Percentiles rank a stretch among this genome's conserved stretches.
These are phyloP conservation scores for Myodes glareolus DNA, from an alignment of 2,113 vertebrate genomes.

Conservation along the genomic window DNA sequence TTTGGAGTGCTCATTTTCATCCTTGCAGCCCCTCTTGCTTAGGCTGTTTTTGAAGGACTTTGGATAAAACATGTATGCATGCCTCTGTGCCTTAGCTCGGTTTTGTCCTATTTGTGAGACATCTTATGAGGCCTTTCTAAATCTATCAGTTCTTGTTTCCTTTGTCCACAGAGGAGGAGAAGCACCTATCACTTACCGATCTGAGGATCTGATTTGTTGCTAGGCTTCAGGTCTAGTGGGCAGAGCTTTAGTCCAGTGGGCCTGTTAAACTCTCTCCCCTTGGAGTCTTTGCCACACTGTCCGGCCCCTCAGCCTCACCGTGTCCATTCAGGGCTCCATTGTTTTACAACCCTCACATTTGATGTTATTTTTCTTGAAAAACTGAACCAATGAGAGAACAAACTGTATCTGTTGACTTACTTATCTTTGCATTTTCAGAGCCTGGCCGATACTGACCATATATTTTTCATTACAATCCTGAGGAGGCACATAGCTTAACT, in stretches of 20 bases:
- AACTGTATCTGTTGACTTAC: neutral
- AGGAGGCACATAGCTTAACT: neutral
- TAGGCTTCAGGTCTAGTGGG: neutral
- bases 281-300: neutral
- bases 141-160: neutral
- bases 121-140: constrained; percentile 28
- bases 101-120: neutral
- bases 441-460: neutral
- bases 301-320: neutral
- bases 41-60: neutral
- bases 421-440: constrained; percentile 14
- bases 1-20: neutral
- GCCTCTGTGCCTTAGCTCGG: neutral
- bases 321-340: neutral
- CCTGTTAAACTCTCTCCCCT: neutral
- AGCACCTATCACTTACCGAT: neutral
- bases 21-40: neutral
- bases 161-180: neutral
- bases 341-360: neutral
- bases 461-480: neutral
- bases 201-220: neutral
- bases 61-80: constrained; percentile 35
- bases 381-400: neutral
- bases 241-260: neutral
- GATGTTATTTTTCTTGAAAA: neutral